Percentiles rank a stretch among this genome's conserved stretches.
These are phyloP conservation scores for Falco columbarius DNA, from an alignment of 2,797 vertebrate species.

Conservation along the genomic window DNA sequence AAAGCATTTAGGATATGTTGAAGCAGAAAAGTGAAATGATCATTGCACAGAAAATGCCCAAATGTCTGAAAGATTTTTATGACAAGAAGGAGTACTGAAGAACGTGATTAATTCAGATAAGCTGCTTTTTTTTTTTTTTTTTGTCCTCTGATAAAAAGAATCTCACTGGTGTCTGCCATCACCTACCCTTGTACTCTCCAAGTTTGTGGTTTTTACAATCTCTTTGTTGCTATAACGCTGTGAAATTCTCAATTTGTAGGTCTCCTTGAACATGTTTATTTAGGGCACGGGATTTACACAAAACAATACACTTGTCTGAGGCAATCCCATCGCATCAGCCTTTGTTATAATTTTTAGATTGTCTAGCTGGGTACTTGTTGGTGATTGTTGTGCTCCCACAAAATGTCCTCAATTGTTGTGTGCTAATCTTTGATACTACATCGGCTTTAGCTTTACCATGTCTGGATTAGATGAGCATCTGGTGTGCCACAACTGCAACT, in stretches of 20 bases:
- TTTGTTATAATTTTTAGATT: slow-evolving; percentile 37
- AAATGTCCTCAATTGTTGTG: neutral
- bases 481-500: neutral
- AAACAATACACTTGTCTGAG: slow-evolving; percentile 52
- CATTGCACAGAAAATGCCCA: neutral
- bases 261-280: slow-evolving; percentile 37
- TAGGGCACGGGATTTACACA: neutral
- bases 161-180: neutral
- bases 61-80: neutral
- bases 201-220: neutral
- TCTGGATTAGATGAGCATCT: neutral
- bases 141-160: neutral
- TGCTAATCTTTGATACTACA: neutral
- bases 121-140: neutral
- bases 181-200: neutral
- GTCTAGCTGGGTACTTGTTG: neutral
- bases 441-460: neutral
- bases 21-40: neutral
- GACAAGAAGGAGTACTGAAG: neutral
- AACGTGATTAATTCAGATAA: neutral
- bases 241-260: slow-evolving; percentile 37
- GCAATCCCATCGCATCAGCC: slow-evolving; percentile 42
- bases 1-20: neutral
- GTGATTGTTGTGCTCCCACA: neutral
- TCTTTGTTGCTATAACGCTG: neutral